Evolutionary conservation across 2,113 vertebrate genomes (phyloP).

Genomic region (Alethe castanea): DNA sequence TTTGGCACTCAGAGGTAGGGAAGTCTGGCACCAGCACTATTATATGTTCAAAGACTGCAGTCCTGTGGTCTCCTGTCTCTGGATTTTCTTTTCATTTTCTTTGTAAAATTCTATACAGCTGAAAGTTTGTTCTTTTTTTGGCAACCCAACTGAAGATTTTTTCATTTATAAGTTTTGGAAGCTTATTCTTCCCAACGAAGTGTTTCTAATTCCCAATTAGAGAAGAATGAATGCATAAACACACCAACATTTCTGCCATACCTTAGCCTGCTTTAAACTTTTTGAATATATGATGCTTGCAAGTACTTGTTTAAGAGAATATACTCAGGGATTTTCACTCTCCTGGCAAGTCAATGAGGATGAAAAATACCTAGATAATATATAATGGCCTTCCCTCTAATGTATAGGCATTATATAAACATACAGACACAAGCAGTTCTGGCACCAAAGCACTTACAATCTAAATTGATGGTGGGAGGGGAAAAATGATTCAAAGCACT

Average conservation of each 20-base stretch:
- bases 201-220: background rate
- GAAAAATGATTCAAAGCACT: background rate
- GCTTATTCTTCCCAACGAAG: background rate
- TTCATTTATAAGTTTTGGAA: background rate
- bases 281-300: background rate
- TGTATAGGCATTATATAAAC: background rate
- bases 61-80: conserved; percentile 19
- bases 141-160: background rate
- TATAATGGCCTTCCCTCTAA: background rate
- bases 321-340: background rate
- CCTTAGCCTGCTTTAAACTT: background rate
- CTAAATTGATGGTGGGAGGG: background rate
- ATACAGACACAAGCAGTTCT: background rate
- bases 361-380: background rate
- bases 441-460: background rate
- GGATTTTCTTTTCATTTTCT: conserved; percentile 53
- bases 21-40: conserved; percentile 61
- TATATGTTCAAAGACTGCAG: conserved; percentile 58
- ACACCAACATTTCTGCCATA: background rate
- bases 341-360: background rate
- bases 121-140: background rate
- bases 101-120: conserved; percentile 9
- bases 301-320: background rate
- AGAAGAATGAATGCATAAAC: background rate
- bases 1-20: conserved; percentile 55